These are phyloP conservation scores for Heterotilapia buettikoferi DNA, from an alignment of 2,113 vertebrate genomes.

Conservation along the genomic window DNA sequence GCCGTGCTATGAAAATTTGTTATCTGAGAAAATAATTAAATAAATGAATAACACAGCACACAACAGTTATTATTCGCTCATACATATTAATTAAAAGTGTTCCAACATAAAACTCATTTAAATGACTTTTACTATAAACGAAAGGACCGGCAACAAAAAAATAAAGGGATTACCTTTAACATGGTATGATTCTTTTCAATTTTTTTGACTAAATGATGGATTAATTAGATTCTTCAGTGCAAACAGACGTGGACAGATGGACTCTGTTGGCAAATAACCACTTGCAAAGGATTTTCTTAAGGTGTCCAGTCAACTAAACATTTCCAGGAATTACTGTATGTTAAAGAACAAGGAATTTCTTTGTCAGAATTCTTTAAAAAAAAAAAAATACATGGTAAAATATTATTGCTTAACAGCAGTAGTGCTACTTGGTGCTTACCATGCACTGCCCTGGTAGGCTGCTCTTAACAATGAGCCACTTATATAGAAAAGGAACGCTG, in stretches of 20 bases:
- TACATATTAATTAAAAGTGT: not conserved
- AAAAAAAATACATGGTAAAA: conserved; percentile 5
- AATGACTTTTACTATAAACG: not conserved
- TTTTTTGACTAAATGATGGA: not conserved
- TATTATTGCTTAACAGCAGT: conserved; percentile 9
- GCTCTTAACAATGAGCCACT: conserved; percentile 64
- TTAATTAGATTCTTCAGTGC: conserved; percentile 5
- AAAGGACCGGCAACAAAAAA: not conserved
- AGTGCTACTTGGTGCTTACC: conserved; percentile 34
- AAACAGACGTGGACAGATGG: conserved; percentile 44
- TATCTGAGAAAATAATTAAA: not conserved
- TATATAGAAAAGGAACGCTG: conserved; percentile 57
- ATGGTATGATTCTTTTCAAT: not conserved
- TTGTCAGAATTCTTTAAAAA: not conserved
- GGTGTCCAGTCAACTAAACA: not conserved
- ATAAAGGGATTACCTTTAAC: not conserved
- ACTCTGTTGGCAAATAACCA: conserved; percentile 26
- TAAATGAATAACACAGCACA: not conserved
- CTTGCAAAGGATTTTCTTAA: not conserved
- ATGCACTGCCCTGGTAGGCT: conserved; percentile 15
- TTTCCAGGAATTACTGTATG: conserved; percentile 4
- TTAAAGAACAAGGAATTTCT: not conserved
- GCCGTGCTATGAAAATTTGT: conserved; percentile 28
- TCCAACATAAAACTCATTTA: not conserved
- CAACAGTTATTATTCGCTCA: not conserved